These are phyloP conservation scores for Heterodera filipjevi DNA, from an alignment of 2,888 invertebrate species.

Conservation along the genomic window DNA sequence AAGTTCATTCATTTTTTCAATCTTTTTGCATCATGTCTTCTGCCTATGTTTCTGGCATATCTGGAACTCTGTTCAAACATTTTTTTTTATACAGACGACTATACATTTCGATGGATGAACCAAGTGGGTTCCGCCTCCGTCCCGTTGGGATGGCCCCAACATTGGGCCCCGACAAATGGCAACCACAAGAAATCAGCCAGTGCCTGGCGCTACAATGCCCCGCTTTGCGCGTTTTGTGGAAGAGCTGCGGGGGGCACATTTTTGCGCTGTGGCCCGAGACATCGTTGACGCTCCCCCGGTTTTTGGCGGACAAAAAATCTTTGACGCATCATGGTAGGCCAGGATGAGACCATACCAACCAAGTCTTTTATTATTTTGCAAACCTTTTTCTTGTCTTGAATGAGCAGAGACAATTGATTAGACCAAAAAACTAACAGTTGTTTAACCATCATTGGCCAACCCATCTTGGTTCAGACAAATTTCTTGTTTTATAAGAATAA, in stretches of 20 bases:
- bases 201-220: neutral
- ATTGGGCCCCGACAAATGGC: neutral
- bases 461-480: no score
- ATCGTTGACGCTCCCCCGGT: constrained; percentile 39
- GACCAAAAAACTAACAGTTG: no score
- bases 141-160: constrained; percentile 29
- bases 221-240: constrained; percentile 33
- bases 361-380: no score
- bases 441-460: no score
- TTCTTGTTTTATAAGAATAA: no score
- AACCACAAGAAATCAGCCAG: neutral
- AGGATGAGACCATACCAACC: no score
- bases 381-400: no score
- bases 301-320: constrained; percentile 42
- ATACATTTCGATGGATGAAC: constrained; percentile 5
- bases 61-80: no score
- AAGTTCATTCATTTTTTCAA: no score
- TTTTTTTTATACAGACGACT: constrained; percentile 4
- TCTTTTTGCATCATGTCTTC: no score
- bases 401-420: no score
- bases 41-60: no score
- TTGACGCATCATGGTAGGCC: constrained; percentile 44
- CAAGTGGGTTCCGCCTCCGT: constrained; percentile 22
- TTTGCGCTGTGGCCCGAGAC: constrained; percentile 46
- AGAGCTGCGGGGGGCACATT: constrained; percentile 35